Evolutionary conservation across 2,797 vertebrate species (phyloP).

Genomic region (Falco cherrug): DNA sequence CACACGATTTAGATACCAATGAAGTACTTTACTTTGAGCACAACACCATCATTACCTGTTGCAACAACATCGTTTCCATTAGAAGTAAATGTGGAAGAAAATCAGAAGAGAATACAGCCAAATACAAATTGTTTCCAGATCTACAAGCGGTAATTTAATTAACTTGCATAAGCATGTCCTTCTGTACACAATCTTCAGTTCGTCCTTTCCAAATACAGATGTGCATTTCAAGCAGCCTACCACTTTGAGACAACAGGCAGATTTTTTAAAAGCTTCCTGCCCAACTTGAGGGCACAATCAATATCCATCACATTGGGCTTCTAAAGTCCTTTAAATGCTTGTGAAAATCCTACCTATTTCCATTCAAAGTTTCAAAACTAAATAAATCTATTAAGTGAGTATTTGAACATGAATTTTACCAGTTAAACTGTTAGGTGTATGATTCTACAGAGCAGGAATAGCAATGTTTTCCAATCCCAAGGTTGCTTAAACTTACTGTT

Average conservation of each 20-base stretch:
- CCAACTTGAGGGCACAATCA: background rate
- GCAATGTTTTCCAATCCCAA: background rate
- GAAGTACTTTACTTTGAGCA: background rate
- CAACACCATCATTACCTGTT: background rate
- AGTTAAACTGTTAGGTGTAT: background rate
- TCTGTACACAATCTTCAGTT: background rate
- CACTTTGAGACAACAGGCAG: background rate
- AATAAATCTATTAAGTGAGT: background rate
- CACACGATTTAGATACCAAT: background rate
- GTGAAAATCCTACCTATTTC: background rate
- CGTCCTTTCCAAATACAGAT: background rate
- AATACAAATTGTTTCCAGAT: background rate
- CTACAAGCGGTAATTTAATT: background rate
- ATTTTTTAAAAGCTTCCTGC: background rate
- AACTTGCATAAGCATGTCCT: background rate
- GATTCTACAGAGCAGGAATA: background rate
- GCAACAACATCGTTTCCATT: background rate
- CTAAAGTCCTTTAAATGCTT: background rate
- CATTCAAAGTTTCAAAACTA: background rate
- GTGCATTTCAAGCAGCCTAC: background rate
- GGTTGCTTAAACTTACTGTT: background rate
- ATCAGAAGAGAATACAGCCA: background rate
- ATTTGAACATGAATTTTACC: background rate
- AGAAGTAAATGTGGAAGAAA: background rate
- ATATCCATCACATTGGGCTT: rapidly evolving